phyloP scores from a whole-genome alignment of 23 tunicate species.

The Clavelina lepadiformis region DNA sequence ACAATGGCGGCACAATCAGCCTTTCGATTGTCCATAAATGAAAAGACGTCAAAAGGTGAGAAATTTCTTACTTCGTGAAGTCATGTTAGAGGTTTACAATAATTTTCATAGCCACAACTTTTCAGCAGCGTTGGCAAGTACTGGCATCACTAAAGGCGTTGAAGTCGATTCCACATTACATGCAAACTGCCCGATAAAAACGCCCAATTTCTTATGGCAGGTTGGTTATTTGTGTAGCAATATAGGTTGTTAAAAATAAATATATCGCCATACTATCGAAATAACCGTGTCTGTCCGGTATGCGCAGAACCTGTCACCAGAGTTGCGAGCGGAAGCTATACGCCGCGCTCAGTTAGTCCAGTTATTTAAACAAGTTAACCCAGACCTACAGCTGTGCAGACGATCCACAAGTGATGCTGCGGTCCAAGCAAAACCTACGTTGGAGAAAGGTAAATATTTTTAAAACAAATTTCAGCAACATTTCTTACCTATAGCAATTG shows the following conservation, averaged over 20 bases:
- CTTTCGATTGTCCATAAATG: constrained; percentile 20
- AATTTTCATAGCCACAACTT: too few relatives aligned
- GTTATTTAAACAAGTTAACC: constrained; percentile 75
- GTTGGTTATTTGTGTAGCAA: too few relatives aligned
- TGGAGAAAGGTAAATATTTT: constrained; percentile 36
- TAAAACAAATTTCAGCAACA: background rate
- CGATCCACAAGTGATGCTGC: constrained; percentile 23
- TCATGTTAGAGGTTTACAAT: too few relatives aligned
- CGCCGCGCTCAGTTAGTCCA: constrained; percentile 51
- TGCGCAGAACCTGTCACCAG: constrained; percentile 52
- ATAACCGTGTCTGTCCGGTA: too few relatives aligned
- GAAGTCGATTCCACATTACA: too few relatives aligned
- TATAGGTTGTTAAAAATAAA: too few relatives aligned
- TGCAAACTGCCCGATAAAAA: too few relatives aligned
- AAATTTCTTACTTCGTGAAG: too few relatives aligned
- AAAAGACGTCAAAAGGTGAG: constrained; percentile 16
- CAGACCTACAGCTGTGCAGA: constrained; percentile 71
- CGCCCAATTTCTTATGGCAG: too few relatives aligned
- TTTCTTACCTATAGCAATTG: background rate
- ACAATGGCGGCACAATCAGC: constrained; percentile 20
- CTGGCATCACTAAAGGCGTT: too few relatives aligned
- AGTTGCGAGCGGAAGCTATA: constrained; percentile 46
- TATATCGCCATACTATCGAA: too few relatives aligned
- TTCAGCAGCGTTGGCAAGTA: too few relatives aligned
- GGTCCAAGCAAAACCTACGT: constrained; percentile 23